Evolutionary conservation across 2,888 invertebrate genomes (phyloP).

Genomic region (Apamea monoglypha): DNA sequence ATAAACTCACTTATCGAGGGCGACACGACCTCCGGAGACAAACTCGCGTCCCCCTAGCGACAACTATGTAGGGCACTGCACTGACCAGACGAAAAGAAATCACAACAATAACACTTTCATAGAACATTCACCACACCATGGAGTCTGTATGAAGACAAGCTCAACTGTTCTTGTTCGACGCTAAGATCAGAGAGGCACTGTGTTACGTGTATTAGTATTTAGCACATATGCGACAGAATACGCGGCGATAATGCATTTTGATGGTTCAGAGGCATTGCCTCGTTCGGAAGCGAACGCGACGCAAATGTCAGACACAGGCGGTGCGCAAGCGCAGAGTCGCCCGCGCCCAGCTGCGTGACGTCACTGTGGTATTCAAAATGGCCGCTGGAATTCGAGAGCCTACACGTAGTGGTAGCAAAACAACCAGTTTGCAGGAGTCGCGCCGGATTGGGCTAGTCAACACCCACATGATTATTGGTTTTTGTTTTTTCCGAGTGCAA

Average conservation of each 20-base stretch:
- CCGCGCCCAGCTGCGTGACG: slow-evolving; percentile 88
- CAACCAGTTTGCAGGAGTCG: slow-evolving; percentile 57
- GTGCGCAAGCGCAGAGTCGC: slow-evolving; percentile 84
- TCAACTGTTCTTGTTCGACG: slow-evolving; percentile 86
- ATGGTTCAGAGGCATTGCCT: slow-evolving; percentile 84
- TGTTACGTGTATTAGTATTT: slow-evolving; percentile 78
- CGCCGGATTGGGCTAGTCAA: slow-evolving; percentile 43
- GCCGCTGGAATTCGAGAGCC: slow-evolving; percentile 89
- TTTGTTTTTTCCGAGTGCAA: slow-evolving; percentile 42
- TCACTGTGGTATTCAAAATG: slow-evolving; percentile 89
- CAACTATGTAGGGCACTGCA: slow-evolving; percentile 85
- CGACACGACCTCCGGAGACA: slow-evolving; percentile 82
- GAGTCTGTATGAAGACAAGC: slow-evolving; percentile 72
- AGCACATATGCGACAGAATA: slow-evolving; percentile 82
- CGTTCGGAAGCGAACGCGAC: slow-evolving; percentile 85
- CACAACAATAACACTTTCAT: slow-evolving; percentile 87
- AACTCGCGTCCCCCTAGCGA: slow-evolving; percentile 80
- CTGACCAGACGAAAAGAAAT: slow-evolving; percentile 84
- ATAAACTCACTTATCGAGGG: slow-evolving; percentile 86
- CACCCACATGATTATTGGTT: slow-evolving; percentile 55
- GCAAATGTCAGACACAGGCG: slow-evolving; percentile 81
- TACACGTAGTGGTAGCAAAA: slow-evolving; percentile 80
- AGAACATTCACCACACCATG: slow-evolving; percentile 82
- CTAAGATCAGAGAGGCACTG: slow-evolving; percentile 87
- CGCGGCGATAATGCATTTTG: slow-evolving; percentile 87